Base-by-base conservation (phyloP, 2,888 invertebrate species). In the Eupithecia inturbata region DNA sequence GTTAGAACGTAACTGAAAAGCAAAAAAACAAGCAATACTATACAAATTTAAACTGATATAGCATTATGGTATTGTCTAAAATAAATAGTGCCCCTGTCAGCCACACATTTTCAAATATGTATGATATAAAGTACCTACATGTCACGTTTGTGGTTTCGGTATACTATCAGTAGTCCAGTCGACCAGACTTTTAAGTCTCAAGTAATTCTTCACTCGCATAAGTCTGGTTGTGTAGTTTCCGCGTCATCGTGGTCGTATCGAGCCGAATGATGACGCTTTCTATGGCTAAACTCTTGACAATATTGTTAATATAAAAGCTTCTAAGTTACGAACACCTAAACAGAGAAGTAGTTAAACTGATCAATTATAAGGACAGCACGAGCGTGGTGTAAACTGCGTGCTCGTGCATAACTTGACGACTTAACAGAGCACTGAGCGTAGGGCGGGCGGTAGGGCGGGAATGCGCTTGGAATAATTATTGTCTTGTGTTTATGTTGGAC, bases 361-460 rank as follows among this genome's bases (percentile, higher is more conserved):
- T 79, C 74, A 78, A 78, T 78, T 73, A 74, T 70, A 69, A 76
- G 64, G 72, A 68, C 68, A 73, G 39, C 72, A 64, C 64, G n/a
- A 70, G 57, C 75, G 72, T 72, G 77, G 77, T 70, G 77, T 77
- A 57, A 57, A 26, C 63, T n/a, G 63, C 86, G 85, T 86, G 86
- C 76, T 79, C 76, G 70, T 79, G 84, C 85, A 85, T 86, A 86
- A 85, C 81, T 81, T 82, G 83, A 85, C 81, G 78, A 81, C 82
- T 84, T 83, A 85, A 86, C 82, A 84, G 82, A 73, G 71, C 63
- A 86, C 82, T 84, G 82, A 73, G 71, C 63, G 63, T 31, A 49
- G 49, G 33, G 31, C 41, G 33, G 33, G 49, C 63, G 57, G 26
- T 14, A 26, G 57, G 57, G 57, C 57, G 57, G 57, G 5, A 67